These are phyloP conservation scores for Cricetomys ansorgei DNA, from an alignment of 2,113 vertebrate species.

Conservation along the genomic window DNA sequence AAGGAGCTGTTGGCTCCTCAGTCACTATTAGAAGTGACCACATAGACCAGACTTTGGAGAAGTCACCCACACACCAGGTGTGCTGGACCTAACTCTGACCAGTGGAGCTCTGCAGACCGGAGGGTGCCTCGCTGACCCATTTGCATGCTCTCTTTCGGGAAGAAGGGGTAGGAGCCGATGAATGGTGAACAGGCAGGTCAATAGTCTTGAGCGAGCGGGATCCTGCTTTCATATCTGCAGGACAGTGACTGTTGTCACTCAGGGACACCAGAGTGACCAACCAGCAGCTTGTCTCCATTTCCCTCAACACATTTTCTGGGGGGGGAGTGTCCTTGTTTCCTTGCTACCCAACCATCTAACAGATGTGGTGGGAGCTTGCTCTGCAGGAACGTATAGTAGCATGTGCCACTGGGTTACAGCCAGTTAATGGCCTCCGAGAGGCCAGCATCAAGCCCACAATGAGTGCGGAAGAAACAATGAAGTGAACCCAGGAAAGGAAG, in stretches of 20 bases:
- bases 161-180: neutral
- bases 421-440: neutral
- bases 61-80: neutral
- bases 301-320: neutral
- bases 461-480: neutral
- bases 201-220: neutral
- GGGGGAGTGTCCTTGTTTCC: rapidly evolving
- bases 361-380: neutral
- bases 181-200: neutral
- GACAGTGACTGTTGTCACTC: neutral
- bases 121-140: neutral
- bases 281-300: neutral
- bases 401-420: neutral
- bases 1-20: too few species aligned
- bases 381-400: too few species aligned
- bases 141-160: neutral
- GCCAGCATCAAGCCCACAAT: neutral
- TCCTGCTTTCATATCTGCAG: neutral
- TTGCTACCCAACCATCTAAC: too few species aligned
- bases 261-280: neutral
- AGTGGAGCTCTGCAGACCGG: neutral
- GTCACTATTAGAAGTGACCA: neutral
- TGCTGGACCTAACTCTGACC: neutral
- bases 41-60: neutral
- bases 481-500: neutral